phyloP scores from a whole-genome alignment of 2,113 vertebrate genomes.

The Parotia lawesii region DNA sequence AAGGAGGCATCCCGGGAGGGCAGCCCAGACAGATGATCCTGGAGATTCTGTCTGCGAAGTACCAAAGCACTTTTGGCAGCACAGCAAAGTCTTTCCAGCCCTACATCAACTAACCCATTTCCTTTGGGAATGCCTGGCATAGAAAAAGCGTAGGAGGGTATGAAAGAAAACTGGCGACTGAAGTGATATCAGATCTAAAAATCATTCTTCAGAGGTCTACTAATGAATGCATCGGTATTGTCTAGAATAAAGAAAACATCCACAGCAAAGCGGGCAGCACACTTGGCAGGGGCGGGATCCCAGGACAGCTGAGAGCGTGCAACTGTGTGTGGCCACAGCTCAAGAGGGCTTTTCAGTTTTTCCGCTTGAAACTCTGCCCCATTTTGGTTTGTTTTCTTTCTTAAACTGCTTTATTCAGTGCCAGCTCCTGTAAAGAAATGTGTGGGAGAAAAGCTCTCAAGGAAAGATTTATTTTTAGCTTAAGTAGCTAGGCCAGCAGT shows the following conservation, averaged over 20 bases:
- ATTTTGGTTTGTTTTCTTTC: background rate
- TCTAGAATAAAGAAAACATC: background rate
- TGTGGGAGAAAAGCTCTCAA: slow-evolving; percentile 6
- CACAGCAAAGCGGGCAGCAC: background rate
- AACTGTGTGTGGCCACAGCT: background rate
- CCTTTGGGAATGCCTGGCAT: background rate
- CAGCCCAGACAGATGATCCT: background rate
- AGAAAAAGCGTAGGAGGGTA: background rate
- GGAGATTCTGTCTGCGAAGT: background rate
- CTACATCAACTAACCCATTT: background rate
- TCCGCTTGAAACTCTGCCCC: background rate
- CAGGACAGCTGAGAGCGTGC: accelerated
- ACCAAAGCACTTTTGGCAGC: background rate
- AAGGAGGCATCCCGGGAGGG: accelerated
- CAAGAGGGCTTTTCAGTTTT: background rate
- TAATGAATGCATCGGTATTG: background rate
- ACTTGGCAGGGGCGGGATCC: background rate
- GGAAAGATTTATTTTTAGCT: background rate
- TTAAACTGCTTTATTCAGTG: background rate
- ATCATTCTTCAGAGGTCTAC: background rate
- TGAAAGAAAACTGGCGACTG: background rate
- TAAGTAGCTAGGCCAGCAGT: background rate
- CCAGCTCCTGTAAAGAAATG: background rate
- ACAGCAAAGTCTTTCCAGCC: background rate
- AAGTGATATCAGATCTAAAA: background rate